Evolutionary conservation across 2,888 invertebrate genomes (phyloP), one percentile per base, ranked within the genome.

Genomic region (Drosophila tanythrix): DNA sequence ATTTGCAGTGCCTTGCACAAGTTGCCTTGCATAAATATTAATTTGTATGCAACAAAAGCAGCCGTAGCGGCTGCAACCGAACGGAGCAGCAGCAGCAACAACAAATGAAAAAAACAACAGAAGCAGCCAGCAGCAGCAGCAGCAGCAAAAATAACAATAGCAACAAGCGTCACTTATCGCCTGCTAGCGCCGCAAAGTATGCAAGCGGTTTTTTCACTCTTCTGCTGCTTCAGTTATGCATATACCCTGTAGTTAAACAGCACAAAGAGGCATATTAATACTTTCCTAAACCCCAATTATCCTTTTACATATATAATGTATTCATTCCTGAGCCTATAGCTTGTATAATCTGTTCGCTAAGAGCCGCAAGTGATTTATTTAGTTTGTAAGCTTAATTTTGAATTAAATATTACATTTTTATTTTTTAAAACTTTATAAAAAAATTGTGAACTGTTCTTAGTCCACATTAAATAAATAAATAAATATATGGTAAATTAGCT

Each of bases 11-110:
- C 90, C 82, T 85, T 82, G 83, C 85, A 74, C 88, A 90, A 85
- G 76, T 90, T 88, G 86, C 83, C 71, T 82, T 83, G 84, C 90
- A 90, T 87, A 90, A 87, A 87, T 87, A 90, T 87, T 87, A 87
- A 87, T 87, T 90, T 88, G 89, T 84, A 89, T 87, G 81, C 86
- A 83, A 89, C 90, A 87, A 89, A 81, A 82, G 78, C 79, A 67
- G 69, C 76, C 59, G 70, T 65, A 63, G 59, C 62, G 36, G 55
- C 52, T 52, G 68, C 67, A 79, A 74, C 43, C 67, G 74, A 73
- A 78, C 73, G 75, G n/a, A 53, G 43, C 80, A 76, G 55, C 74
- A 74, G 18, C 40, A 67, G 7, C 43, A 69, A 25, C 48, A 62
- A 25, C 60, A 64, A 36, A 33, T 36, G 13, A 43, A 13, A 46